A percentile compares a stretch with the other conserved stretches of the same genome.
phyloP scores from a whole-genome alignment of 2,888 invertebrate genomes.

The Andrena trimmerana region DNA sequence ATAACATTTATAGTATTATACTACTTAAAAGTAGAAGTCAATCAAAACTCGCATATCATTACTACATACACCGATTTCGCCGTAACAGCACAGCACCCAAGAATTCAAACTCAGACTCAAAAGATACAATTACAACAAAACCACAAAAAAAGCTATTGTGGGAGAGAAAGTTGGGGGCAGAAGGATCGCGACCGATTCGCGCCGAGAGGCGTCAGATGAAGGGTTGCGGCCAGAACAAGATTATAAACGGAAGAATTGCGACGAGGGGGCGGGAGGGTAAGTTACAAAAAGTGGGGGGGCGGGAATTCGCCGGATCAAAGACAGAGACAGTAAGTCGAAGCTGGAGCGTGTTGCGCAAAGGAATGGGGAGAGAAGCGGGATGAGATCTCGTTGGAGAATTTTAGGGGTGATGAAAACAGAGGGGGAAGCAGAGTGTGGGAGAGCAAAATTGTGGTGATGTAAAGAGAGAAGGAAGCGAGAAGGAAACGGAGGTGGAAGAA shows the following conservation, averaged over 20 bases:
- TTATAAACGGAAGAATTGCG: constrained; percentile 1
- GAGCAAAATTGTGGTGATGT: neutral
- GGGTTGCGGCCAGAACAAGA: constrained; percentile 16
- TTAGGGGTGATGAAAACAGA: constrained; percentile 1
- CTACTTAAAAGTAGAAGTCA: too few species aligned
- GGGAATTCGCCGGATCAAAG: constrained; percentile 24
- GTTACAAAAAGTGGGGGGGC: neutral
- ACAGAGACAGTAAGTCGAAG: constrained; percentile 8
- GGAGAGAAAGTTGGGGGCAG: neutral
- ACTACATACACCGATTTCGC: too few species aligned
- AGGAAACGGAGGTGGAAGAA: neutral
- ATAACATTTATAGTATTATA: too few species aligned
- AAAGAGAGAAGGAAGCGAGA: neutral
- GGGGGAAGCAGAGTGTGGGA: neutral
- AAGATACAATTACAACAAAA: too few species aligned
- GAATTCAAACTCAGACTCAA: too few species aligned
- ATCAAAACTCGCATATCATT: too few species aligned
- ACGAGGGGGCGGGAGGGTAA: neutral
- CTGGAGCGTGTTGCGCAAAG: constrained; percentile 15
- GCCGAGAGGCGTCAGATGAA: neutral
- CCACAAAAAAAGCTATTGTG: neutral
- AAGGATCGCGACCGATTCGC: neutral
- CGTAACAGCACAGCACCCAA: too few species aligned
- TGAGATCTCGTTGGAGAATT: constrained; percentile 34
- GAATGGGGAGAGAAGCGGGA: constrained; percentile 10